Conservation (phyloP, 2,888 invertebrate species). For the Dryobotodes eremita region DNA sequence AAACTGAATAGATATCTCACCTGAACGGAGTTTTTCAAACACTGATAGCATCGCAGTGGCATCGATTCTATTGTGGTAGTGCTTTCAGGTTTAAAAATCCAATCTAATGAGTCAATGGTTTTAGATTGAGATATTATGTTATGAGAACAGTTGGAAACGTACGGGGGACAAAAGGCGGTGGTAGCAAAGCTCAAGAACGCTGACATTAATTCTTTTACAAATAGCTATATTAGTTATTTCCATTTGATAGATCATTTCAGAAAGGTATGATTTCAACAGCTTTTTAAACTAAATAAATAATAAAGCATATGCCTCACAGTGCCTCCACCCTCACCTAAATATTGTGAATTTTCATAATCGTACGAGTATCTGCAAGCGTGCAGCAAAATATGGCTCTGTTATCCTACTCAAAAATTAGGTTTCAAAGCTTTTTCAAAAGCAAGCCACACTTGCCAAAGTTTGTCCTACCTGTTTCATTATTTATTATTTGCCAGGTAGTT, state of each 20-base stretch:
- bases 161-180: not conserved
- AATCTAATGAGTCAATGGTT: not conserved
- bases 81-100: not conserved
- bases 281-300: not conserved
- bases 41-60: not conserved
- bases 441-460: too few relatives aligned
- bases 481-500: too few relatives aligned
- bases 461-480: too few relatives aligned
- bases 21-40: not conserved
- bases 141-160: not conserved
- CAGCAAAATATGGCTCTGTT: conserved; percentile 2
- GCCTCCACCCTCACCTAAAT: too few relatives aligned
- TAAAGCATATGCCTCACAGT: not conserved
- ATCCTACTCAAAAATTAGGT: conserved; percentile 1
- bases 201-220: not conserved
- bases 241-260: not conserved
- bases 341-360: not conserved
- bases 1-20: conserved; percentile 30
- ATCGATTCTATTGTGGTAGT: not conserved
- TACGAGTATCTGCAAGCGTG: not conserved
- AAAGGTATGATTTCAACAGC: not conserved
- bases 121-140: not conserved
- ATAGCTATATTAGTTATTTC: not conserved
- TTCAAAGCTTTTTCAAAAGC: too few relatives aligned
- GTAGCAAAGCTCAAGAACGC: not conserved